Percentiles rank a stretch among this genome's conserved stretches.
These are phyloP conservation scores for Nebria salina DNA, from an alignment of 2,888 invertebrate genomes.

Conservation along the genomic window DNA sequence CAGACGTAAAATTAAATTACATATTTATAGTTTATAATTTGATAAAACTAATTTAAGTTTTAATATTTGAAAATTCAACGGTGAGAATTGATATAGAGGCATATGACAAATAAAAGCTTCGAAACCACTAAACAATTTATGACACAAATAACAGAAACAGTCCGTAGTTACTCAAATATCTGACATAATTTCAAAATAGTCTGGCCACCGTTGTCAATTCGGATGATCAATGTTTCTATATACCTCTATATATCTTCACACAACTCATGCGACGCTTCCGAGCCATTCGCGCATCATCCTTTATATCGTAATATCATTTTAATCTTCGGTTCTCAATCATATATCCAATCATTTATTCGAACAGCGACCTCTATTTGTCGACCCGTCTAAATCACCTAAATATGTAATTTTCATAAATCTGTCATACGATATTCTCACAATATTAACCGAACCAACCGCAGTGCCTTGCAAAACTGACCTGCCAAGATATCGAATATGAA, in stretches of 20 bases:
- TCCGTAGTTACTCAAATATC: too few species aligned
- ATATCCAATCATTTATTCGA: background rate
- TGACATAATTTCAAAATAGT: background rate
- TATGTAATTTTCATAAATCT: conserved; percentile 1
- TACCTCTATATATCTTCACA: background rate
- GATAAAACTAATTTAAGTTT: background rate
- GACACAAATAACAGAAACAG: too few species aligned
- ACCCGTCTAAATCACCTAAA: conserved; percentile 1
- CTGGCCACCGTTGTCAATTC: background rate
- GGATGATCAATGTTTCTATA: background rate
- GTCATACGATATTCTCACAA: background rate
- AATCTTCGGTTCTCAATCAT: background rate
- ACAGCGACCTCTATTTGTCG: background rate
- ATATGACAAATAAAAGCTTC: too few species aligned
- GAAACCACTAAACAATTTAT: too few species aligned
- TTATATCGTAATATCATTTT: background rate
- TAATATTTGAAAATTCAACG: too few species aligned
- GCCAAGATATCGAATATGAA: background rate
- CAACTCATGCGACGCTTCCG: background rate
- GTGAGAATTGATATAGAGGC: too few species aligned
- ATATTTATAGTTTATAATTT: background rate
- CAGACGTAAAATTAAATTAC: background rate
- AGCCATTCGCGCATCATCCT: background rate
- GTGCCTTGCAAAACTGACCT: background rate
- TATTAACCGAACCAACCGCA: background rate